phyloP scores from a whole-genome alignment of 2,797 vertebrate genomes.

The Podargus strigoides region DNA sequence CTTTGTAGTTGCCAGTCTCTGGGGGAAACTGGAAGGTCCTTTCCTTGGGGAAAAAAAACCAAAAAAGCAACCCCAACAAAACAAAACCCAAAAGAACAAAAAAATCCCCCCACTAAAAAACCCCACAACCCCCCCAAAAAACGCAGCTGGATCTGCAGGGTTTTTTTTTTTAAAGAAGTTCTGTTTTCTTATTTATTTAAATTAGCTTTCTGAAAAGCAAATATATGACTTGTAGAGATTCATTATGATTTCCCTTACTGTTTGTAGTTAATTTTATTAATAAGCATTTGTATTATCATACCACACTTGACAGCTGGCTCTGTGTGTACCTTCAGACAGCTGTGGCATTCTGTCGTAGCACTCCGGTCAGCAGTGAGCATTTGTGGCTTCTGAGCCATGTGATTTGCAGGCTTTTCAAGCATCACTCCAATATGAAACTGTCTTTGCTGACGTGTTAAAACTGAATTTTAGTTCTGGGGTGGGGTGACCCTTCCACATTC shows the following conservation, averaged over 20 bases:
- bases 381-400: background rate
- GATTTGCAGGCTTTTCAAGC: background rate
- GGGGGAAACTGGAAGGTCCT: background rate
- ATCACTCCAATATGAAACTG: background rate
- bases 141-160: background rate
- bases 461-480: background rate
- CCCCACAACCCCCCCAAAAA: no score
- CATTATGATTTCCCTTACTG: background rate
- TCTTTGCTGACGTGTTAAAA: background rate
- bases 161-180: background rate
- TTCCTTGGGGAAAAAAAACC: background rate
- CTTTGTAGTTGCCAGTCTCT: background rate
- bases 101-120: no score
- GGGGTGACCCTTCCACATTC: background rate
- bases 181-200: background rate
- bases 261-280: background rate
- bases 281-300: background rate
- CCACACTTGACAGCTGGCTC: background rate
- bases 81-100: no score
- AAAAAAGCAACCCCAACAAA: background rate
- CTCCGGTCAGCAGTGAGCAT: rapidly evolving
- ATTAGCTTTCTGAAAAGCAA: background rate
- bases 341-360: rapidly evolving
- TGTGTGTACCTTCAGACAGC: background rate
- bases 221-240: background rate